Conservation (phyloP, 2,113 vertebrate species). For the Clarias magur region DNA sequence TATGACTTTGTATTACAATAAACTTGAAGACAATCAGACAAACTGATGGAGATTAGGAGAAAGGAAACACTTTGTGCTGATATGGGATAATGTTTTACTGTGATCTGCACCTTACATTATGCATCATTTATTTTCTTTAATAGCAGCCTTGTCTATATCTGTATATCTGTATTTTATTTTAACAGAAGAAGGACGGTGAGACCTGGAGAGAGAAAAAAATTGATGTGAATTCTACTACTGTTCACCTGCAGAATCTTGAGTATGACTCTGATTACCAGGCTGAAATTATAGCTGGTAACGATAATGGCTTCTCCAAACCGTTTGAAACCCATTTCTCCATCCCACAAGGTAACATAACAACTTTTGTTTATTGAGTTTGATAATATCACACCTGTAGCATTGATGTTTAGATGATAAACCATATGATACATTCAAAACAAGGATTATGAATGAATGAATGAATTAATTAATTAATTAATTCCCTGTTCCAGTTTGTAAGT, state of each 20-base stretch:
- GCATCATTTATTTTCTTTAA: background rate
- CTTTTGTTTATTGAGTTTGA: background rate
- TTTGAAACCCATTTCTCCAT: constrained; percentile 64
- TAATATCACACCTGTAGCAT: background rate
- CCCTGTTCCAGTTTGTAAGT: background rate
- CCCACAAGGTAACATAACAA: constrained; percentile 44
- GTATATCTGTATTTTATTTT: background rate
- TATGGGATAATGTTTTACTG: background rate
- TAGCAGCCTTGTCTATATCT: background rate
- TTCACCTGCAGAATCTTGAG: constrained; percentile 64
- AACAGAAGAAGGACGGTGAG: constrained; percentile 58
- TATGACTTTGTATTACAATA: too few species aligned
- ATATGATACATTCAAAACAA: background rate
- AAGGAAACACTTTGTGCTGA: background rate
- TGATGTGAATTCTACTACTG: constrained; percentile 24
- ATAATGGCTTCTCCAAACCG: constrained; percentile 67
- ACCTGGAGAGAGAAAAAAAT: constrained; percentile 63
- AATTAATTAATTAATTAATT: background rate
- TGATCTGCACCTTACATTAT: too few species aligned
- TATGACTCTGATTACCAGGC: constrained; percentile 66
- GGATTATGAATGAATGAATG: background rate
- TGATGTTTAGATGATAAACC: background rate
- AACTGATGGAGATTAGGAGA: background rate
- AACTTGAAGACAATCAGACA: background rate
- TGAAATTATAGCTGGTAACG: constrained; percentile 67